Evolutionary conservation across 1,140 invertebrate genomes (phyloP).

Genomic region (Aplysia californica): DNA sequence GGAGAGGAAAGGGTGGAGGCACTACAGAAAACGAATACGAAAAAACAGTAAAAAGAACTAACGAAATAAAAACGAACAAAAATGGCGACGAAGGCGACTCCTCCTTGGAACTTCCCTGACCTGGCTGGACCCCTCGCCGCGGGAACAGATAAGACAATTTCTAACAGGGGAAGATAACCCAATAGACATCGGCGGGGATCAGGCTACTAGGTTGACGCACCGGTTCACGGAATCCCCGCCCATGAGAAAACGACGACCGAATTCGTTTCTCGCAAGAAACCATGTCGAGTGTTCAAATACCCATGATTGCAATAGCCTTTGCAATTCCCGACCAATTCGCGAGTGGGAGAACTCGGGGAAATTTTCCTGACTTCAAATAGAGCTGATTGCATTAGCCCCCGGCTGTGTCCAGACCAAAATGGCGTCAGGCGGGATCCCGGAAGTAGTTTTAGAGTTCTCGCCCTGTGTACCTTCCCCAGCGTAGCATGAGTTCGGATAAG

Average conservation of each 20-base stretch:
- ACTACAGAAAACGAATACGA: neutral
- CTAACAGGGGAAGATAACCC: neutral
- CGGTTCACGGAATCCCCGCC: too few relatives aligned
- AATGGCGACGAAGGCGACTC: neutral
- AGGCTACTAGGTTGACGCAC: too few relatives aligned
- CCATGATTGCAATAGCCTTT: neutral
- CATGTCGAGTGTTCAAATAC: constrained; percentile 13
- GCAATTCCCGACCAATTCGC: neutral
- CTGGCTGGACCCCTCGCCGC: neutral
- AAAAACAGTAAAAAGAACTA: neutral
- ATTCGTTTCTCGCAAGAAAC: too few relatives aligned
- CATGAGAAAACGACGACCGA: too few relatives aligned
- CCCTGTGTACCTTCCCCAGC: neutral
- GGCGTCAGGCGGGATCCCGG: constrained; percentile 1
- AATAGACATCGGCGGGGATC: constrained; percentile 3
- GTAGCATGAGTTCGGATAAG: constrained; percentile 3
- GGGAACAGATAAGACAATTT: neutral
- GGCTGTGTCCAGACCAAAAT: neutral
- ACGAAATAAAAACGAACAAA: neutral
- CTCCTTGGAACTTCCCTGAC: neutral
- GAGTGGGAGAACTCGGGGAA: neutral
- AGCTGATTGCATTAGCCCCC: constrained; percentile 13
- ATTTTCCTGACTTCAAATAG: constrained; percentile 17
- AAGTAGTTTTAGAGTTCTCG: too few relatives aligned
- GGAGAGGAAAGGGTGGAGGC: neutral